These are phyloP conservation scores for Sycobia sp. DNA, from an alignment of 1,140 invertebrate species.

Conservation along the genomic window DNA sequence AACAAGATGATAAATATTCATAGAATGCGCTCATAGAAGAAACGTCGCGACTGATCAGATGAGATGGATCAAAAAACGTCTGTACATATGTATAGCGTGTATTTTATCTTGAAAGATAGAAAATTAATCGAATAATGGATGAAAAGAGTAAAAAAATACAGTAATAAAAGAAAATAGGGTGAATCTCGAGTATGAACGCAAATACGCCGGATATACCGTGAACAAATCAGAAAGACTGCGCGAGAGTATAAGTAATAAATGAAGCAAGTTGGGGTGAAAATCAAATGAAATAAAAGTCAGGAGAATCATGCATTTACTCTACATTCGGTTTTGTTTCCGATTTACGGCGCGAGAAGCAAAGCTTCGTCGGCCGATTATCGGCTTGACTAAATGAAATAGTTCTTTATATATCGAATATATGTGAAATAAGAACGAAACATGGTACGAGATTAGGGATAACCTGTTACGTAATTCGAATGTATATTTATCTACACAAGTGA, in stretches of 20 bases:
- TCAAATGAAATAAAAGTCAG: constrained; percentile 30
- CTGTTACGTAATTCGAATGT: constrained; percentile 54
- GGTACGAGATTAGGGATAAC: constrained; percentile 13
- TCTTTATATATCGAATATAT: constrained; percentile 25
- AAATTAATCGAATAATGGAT: constrained; percentile 36
- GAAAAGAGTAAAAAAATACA: constrained; percentile 32
- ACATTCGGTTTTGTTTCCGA: constrained; percentile 4
- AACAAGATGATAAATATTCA: neutral
- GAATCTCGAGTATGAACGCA: constrained; percentile 20
- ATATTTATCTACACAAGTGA: constrained; percentile 58
- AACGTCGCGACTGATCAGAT: constrained; percentile 22
- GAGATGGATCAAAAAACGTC: constrained; percentile 42
- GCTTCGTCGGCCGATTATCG: neutral
- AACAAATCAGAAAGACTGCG: constrained; percentile 10
- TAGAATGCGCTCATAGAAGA: neutral
- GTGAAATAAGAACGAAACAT: constrained; percentile 10
- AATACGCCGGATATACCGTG: constrained; percentile 9
- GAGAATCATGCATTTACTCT: constrained; percentile 29
- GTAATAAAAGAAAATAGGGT: constrained; percentile 14
- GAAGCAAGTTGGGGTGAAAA: too few species aligned
- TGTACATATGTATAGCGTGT: constrained; percentile 52
- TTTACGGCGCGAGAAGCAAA: constrained; percentile 17
- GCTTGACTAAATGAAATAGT: constrained; percentile 12
- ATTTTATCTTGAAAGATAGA: constrained; percentile 29
- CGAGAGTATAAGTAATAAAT: constrained; percentile 31